Evolutionary conservation across 2,888 invertebrate genomes (phyloP).

Genomic region (Trichopoda pennipes): DNA sequence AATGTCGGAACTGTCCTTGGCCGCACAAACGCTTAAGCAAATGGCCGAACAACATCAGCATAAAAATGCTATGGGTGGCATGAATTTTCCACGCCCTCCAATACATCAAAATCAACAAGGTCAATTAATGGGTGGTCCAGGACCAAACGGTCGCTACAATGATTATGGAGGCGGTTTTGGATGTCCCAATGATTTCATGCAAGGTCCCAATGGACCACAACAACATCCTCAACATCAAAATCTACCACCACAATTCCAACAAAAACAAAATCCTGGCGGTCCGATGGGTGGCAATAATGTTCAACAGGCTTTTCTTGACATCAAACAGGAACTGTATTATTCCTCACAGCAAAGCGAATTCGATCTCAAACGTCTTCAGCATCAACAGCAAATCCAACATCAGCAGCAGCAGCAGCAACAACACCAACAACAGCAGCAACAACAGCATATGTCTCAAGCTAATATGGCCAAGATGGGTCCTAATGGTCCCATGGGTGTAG

Average conservation of each 20-base stretch:
- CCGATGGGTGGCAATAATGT: slow-evolving; percentile 73
- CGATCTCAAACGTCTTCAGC: slow-evolving; percentile 81
- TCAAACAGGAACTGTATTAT: slow-evolving; percentile 83
- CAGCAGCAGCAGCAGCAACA: slow-evolving; percentile 75
- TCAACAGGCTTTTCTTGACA: slow-evolving; percentile 82
- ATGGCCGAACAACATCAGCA: slow-evolving; percentile 99
- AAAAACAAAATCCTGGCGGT: slow-evolving; percentile 66
- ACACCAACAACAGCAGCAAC: slow-evolving; percentile 71
- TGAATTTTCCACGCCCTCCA: slow-evolving; percentile 82
- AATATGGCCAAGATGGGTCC: slow-evolving; percentile 77
- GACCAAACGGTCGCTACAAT: slow-evolving; percentile 82
- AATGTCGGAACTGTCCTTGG: slow-evolving; percentile 90
- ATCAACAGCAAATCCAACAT: slow-evolving; percentile 78
- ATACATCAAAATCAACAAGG: slow-evolving; percentile 81
- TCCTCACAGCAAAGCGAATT: slow-evolving; percentile 81
- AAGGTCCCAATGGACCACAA: slow-evolving; percentile 75
- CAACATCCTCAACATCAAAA: slow-evolving; percentile 76
- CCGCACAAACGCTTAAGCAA: slow-evolving; percentile 96
- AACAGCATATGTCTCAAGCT: slow-evolving; percentile 69
- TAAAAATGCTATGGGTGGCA: slow-evolving; percentile 87
- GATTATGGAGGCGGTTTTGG: slow-evolving; percentile 83
- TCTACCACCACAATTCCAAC: slow-evolving; percentile 77
- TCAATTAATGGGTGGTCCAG: slow-evolving; percentile 78
- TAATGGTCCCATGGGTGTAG: slow-evolving; percentile 71
- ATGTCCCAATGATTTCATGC: slow-evolving; percentile 82